Evolutionary conservation across 23 tunicate species (phyloP), one percentile per base, ranked within the genome.

Genomic region (Halocynthia aurantium): DNA sequence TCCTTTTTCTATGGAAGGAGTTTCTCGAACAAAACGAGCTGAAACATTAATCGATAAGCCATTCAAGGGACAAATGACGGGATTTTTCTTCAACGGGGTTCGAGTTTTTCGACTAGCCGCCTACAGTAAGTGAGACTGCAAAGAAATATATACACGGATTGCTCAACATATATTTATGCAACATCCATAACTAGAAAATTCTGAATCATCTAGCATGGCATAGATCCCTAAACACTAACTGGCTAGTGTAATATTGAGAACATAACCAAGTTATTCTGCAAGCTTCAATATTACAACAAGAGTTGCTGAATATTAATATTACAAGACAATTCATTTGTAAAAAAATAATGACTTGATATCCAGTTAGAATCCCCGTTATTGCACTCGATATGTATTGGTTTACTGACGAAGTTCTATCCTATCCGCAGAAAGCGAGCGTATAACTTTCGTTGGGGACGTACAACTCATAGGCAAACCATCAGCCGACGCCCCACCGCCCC

Each of bases 51-150:
- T 74, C 44, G 20, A 53, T 12, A 31, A 31, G 4, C 81, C 98
- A 13, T 92, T 85, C 67, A 10, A 49, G 5, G 98, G 98, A 18
- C 83, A 85, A 67, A 92, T 92, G 98, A 57, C 80, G 60, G 88
- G 88, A 52, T 80, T 92, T 44, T 85, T 77, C 55, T 92, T 79
- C 61, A 92, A 86, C 69, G 92, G 83, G 61, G 87, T 86, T 70
- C 57, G 86, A 52, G 89, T 84, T 7, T 86, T 92, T 69, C 49
- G 79, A 7, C 61, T 71, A 13, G 90, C 90, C 13, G 77, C 72
- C 6, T 54, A 71, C 58, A 71, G 97, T 91, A 72, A 62, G 78
- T 20, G 50, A 8, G 50, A 8, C 8, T 44, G 17, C 55, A 67
- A 31, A 31, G 4, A 31, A 31, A 31, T 31, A 31, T 31, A 31